Evolutionary conservation across 1,140 invertebrate species (phyloP).

Genomic region (Leptinotarsa undecemlineata): DNA sequence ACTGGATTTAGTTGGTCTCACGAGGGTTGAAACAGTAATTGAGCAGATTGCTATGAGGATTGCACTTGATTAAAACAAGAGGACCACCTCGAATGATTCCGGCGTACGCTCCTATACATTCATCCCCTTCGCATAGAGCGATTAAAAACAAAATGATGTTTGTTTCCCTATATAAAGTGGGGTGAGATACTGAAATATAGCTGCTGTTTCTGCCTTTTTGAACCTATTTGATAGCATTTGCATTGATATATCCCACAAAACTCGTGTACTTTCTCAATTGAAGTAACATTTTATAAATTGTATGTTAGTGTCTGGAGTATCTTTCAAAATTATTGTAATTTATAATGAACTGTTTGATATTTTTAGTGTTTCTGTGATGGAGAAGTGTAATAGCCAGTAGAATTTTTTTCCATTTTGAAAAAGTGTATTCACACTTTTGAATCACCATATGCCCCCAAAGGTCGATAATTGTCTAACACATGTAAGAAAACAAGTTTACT

Average conservation of each 20-base stretch:
- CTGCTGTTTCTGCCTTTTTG: constrained; percentile 10
- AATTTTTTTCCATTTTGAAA: too few relatives aligned
- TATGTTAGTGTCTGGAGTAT: too few relatives aligned
- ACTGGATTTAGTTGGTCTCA: constrained; percentile 22
- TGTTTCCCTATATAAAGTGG: constrained; percentile 24
- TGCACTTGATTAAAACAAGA: constrained; percentile 46
- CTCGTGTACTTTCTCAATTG: too few relatives aligned
- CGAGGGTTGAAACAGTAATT: constrained; percentile 35
- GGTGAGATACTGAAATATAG: constrained; percentile 4
- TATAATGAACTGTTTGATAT: too few relatives aligned
- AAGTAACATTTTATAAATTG: too few relatives aligned
- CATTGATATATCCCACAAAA: background rate
- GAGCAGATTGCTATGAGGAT: constrained; percentile 44
- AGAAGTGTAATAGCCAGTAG: too few relatives aligned
- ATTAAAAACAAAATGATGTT: constrained; percentile 30
- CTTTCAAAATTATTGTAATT: too few relatives aligned
- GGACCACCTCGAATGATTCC: constrained; percentile 30
- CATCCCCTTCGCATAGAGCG: constrained; percentile 5
- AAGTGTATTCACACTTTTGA: too few relatives aligned
- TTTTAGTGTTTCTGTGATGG: too few relatives aligned
- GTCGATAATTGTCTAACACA: too few relatives aligned
- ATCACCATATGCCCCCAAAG: too few relatives aligned
- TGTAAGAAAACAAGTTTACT: too few relatives aligned
- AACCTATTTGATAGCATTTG: constrained; percentile 15
- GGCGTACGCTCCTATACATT: constrained; percentile 1